Evolutionary conservation across 2,113 vertebrate genomes (phyloP).

Genomic region (Ochotona princeps): DNA sequence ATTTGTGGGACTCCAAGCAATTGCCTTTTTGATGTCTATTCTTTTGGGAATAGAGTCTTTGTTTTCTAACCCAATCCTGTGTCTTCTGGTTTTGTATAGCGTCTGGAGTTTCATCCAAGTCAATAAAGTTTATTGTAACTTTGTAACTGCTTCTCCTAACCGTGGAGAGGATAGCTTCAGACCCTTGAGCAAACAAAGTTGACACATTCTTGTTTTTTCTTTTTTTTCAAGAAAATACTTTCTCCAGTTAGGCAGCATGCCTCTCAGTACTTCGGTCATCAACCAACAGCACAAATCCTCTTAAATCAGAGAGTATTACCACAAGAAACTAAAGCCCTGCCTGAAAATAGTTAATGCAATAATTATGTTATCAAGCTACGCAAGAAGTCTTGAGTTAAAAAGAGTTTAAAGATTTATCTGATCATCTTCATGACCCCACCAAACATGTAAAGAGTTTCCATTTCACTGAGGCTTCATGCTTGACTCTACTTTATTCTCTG

Average conservation of each 20-base stretch:
- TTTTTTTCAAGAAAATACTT: background rate
- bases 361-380: no score
- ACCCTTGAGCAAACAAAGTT: background rate
- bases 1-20: background rate
- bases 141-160: background rate
- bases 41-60: background rate
- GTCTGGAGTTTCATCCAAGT: background rate
- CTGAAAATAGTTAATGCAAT: background rate
- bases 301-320: background rate
- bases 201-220: background rate
- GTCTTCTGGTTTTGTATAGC: background rate
- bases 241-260: background rate
- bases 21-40: background rate
- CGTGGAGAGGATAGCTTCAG: background rate
- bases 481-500: background rate
- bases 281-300: background rate
- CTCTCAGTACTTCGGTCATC: background rate
- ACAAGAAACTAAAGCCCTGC: background rate
- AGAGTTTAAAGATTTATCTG: background rate
- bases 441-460: background rate
- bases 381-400: background rate
- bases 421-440: background rate
- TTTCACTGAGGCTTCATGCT: background rate
- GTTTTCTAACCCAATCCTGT: background rate
- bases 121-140: background rate